Base-by-base conservation (phyloP, 2,888 invertebrate species). In the Dascillus cervinus region DNA sequence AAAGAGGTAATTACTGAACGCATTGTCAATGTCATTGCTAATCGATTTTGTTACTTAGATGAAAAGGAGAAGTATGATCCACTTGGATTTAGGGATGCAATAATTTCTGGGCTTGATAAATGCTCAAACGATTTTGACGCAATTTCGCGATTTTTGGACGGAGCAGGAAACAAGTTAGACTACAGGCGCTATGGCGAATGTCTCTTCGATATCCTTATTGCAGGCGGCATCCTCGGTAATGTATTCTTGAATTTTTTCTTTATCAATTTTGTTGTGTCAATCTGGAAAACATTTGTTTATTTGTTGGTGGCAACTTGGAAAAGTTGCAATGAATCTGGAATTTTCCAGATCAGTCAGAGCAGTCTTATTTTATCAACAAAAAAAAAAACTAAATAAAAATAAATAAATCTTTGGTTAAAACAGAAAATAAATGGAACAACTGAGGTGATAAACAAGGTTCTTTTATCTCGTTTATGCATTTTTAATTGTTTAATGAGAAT, bases 1-100 rank as follows among this genome's bases (percentile, higher is more conserved):
- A 95, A 88, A 92, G 95, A 92, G 91, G 91, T 91, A 71, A 71
- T 71, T 52, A 39, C 17, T 8, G n/a, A n/a, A n/a, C n/a, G n/a
- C n/a, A n/a, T n/a, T n/a, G n/a, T n/a, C 8, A 28, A 11, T 17
- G 4, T 15, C 4, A 22, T 28, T 15, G 9, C 19, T 13, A 13
- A 19, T 26, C 29, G 31, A 27, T 6, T 17, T 4, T 41, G 29
- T 37, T 32, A 63, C 64, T 25, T 67, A 92, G 95, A 95, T 95
- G 95, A 95, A 85, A 95, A 90, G 84, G 95, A 96, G 83, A 96
- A 95, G 75, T 94, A 92, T 81, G 95, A 96, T 78, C 94, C 95
- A 69, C 81, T 82, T 71, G 94, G 92, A 70, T 96, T 96, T 77
- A 85, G 96, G 73, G 95, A 96, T 79, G 88, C 89, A 65, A 82